Conservation (phyloP, 2,113 vertebrate genomes). For the Esox niger region DNA sequence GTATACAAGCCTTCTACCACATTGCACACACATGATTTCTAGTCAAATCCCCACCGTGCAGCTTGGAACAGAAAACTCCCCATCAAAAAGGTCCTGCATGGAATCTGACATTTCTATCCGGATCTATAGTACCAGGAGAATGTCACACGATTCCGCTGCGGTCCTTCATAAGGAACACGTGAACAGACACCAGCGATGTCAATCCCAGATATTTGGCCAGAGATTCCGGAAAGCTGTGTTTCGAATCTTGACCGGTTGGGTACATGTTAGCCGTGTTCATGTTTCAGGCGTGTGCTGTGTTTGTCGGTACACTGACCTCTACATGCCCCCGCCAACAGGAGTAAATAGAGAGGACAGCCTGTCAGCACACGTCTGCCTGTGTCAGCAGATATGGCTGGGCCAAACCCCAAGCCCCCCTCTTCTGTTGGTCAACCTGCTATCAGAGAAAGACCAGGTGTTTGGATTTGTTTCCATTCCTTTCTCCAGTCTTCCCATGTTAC, state of each 20-base stretch:
- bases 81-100: conserved; percentile 37
- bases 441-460: conserved; percentile 51
- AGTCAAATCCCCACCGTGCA: not conserved
- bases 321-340: conserved; percentile 46
- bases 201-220: too few species aligned
- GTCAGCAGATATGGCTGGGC: conserved; percentile 44
- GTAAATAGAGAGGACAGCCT: conserved; percentile 68
- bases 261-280: conserved; percentile 43
- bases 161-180: conserved; percentile 32
- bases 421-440: conserved; percentile 42
- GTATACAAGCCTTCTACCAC: not conserved
- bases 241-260: conserved; percentile 35
- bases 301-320: conserved; percentile 49
- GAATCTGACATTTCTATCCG: conserved; percentile 45
- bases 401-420: conserved; percentile 12
- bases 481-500: conserved; percentile 18
- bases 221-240: conserved; percentile 15
- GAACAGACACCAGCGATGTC: too few species aligned
- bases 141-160: conserved; percentile 31
- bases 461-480: conserved; percentile 6
- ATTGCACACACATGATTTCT: not conserved
- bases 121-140: conserved; percentile 37
- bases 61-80: not conserved
- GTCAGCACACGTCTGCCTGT: conserved; percentile 43
- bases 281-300: conserved; percentile 17